Conservation (phyloP, 2,797 vertebrate genomes). For the Chelmon rostratus region DNA sequence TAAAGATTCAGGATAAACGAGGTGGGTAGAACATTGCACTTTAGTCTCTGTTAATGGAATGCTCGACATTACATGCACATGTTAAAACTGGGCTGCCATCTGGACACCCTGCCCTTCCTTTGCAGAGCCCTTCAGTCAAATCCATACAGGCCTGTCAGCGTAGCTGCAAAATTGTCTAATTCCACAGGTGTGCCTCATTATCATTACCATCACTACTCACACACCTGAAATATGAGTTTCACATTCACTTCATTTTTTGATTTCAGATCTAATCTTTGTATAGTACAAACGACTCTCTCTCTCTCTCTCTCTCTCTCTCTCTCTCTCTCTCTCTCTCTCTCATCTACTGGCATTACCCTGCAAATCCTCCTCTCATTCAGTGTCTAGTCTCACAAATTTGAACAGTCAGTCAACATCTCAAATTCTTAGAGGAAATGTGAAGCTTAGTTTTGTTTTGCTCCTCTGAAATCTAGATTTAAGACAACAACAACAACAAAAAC, state of each 20-base stretch:
- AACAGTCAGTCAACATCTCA: conserved; percentile 71
- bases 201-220: conserved; percentile 27
- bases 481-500: conserved; percentile 22
- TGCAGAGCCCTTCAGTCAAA: conserved; percentile 44
- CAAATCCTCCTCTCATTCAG: conserved; percentile 88
- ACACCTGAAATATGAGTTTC: conserved; percentile 7
- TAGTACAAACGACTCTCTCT: conserved; percentile 79
- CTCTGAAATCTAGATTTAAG: too few species aligned
- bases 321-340: too few species aligned
- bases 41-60: conserved; percentile 66
- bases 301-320: conserved; percentile 72
- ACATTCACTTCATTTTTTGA: conserved; percentile 28
- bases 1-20: conserved; percentile 89
- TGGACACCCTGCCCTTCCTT: conserved; percentile 60
- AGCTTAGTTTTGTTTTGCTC: conserved; percentile 46
- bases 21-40: conserved; percentile 77
- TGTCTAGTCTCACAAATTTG: conserved; percentile 84
- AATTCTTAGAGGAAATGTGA: conserved; percentile 65
- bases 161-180: conserved; percentile 28
- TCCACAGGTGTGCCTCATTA: conserved; percentile 70
- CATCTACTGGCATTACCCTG: conserved; percentile 87
- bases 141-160: conserved; percentile 20
- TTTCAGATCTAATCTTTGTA: conserved; percentile 82
- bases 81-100: conserved; percentile 68
- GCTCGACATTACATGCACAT: conserved; percentile 57